phyloP scores from a whole-genome alignment of 2,113 vertebrate species.

The Caranx ignobilis region DNA sequence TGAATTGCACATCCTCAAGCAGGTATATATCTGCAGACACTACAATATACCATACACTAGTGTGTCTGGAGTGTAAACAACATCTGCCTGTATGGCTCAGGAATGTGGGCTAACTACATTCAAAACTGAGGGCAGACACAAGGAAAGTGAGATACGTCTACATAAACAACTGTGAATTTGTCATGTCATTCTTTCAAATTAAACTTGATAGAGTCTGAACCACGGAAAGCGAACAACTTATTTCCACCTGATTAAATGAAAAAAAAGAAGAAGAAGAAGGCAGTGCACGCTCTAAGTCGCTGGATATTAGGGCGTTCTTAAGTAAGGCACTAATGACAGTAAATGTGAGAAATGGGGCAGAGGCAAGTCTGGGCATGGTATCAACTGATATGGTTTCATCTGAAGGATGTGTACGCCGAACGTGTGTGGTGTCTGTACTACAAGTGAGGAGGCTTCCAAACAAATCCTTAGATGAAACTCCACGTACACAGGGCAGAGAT shows the following conservation, averaged over 20 bases:
- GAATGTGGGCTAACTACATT: constrained; percentile 49
- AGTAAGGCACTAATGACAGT: constrained; percentile 17
- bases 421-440: constrained; percentile 37
- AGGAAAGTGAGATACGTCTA: background rate
- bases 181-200: background rate
- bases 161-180: constrained; percentile 12
- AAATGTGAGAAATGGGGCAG: constrained; percentile 5
- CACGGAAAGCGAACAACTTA: background rate
- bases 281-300: background rate
- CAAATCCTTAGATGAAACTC: constrained; percentile 36
- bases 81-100: constrained; percentile 19
- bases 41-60: constrained; percentile 20
- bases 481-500: constrained; percentile 37
- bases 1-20: constrained; percentile 29
- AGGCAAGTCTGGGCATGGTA: constrained; percentile 24
- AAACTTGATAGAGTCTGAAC: background rate
- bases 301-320: constrained; percentile 22
- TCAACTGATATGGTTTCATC: constrained; percentile 21
- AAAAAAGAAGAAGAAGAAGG: background rate
- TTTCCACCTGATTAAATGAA: background rate
- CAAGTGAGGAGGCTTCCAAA: constrained; percentile 12
- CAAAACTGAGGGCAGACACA: constrained; percentile 1
- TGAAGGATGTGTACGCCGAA: constrained; percentile 16
- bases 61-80: constrained; percentile 58
- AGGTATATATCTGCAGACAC: constrained; percentile 7